Base-by-base conservation (phyloP, 2,888 invertebrate genomes). In the Bellardia pandia region DNA sequence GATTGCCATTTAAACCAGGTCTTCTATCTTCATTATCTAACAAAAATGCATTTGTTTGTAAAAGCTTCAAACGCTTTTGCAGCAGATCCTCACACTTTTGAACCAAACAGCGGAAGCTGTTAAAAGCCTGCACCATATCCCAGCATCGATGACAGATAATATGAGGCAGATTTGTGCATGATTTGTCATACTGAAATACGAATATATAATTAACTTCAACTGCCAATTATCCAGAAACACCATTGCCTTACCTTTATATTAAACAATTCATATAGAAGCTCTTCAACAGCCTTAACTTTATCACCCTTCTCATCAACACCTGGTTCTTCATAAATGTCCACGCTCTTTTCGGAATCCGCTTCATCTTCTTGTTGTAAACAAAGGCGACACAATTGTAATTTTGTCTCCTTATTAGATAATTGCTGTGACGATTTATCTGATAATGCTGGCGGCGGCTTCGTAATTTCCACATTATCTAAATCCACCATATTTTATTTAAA, bases 91-190 rank as follows among this genome's bases (percentile, higher is more conserved):
- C 96, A 89, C 95, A 96, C 91, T 95, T 94, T 89, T 95, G 95
- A 90, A 96, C 96, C 89, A 95, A 95, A 56, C 95, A 93, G 88
- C 95, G 95, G 91, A 96, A 96, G 90, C 95, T 95, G 42, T 95
- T 94, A 90, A 96, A 96, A 88, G 96, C 95, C 90, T 96, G 95
- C 33, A 96, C 94, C 94, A 96, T 95, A 91, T 95, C 95, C 72
- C 96, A 93, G 91, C 97, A 97, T 88, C 95, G 94, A 90, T 95
- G 95, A 91, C 96, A 97, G 83, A 96, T 96, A 85, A 95, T 95
- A 83, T 95, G 95, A 48, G 96, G 96, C 60, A 96, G 48, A 58
- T 37, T 71, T 13, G 6, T 2, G 13, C 81, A 82, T 0, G 95
- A 95, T 85, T 95, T 95, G 60, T 95, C 94, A 90, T 96, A 95